A percentile compares a stretch with the other conserved stretches of the same genome.
phyloP scores from a whole-genome alignment of 2,113 vertebrate species.

The Phodopus roborovskii region DNA sequence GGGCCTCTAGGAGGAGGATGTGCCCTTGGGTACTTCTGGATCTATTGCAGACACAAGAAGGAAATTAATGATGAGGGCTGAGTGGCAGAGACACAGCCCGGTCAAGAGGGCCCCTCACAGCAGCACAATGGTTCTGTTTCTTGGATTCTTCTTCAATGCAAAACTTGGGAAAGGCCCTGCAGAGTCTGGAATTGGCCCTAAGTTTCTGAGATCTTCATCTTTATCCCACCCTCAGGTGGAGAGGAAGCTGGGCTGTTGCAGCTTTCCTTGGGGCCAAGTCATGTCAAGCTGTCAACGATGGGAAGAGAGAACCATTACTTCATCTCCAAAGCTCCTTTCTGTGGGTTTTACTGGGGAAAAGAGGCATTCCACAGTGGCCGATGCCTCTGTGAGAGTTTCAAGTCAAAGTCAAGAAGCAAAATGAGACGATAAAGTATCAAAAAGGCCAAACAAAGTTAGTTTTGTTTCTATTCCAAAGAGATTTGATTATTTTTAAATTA shows the following conservation, averaged over 20 bases:
- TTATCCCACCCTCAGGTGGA: constrained; percentile 32
- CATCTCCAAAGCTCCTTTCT: constrained; percentile 49
- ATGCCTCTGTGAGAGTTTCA: constrained; percentile 28
- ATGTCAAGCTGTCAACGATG: constrained; percentile 36
- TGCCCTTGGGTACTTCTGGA: not conserved
- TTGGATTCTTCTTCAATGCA: not conserved
- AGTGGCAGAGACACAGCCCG: not conserved
- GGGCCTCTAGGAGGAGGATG: not conserved
- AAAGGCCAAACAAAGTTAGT: not conserved
- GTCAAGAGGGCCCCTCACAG: not conserved
- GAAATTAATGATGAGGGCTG: constrained; percentile 38
- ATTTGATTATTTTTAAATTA: not conserved
- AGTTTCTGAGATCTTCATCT: constrained; percentile 30
- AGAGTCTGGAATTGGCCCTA: not conserved
- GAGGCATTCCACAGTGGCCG: constrained; percentile 27
- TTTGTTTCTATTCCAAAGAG: not conserved
- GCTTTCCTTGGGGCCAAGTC: constrained; percentile 35
- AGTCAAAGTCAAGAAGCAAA: not conserved
- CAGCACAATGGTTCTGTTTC: not conserved
- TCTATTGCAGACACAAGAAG: not conserved
- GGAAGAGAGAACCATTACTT: constrained; percentile 28
- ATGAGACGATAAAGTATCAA: not conserved
- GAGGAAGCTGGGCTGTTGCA: constrained; percentile 65
- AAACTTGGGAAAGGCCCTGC: constrained; percentile 16
- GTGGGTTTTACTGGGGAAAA: constrained; percentile 47